Base-by-base conservation (phyloP, 2,888 invertebrate species). In the Arge pagana region DNA sequence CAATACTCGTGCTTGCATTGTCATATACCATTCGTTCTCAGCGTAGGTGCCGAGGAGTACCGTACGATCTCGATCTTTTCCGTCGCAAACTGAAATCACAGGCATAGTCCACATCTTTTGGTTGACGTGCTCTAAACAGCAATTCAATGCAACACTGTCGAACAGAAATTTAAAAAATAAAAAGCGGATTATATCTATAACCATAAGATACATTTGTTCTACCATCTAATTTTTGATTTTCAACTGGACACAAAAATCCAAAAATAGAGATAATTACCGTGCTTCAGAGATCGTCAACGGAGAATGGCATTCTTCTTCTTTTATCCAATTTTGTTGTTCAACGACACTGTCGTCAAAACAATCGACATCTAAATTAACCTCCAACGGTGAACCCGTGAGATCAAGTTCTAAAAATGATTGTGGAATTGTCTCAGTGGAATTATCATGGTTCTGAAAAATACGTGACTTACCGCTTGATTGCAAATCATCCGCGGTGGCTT, bases 321-420 rank as follows among this genome's bases (percentile, higher is more conserved):
- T 63, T 4, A 31, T 42, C 67, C 67, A 70, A 57, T 62, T 61
- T 10, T 53, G 56, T 18, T 53, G 61, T 4, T 50, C 18, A 2
- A 59, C 16, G 11, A 62, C 48, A 0, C 60, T 63, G 13, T 66
- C 58, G 3, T 67, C 60, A 8, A 67, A 59, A 15, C 55, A 52
- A 16, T 53, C 60, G 4, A 61, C 61, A 0, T 40, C 55, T 23
- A 68, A 70, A 0, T 68, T 64, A 45, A 64, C 67, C 13, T 59
- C 37, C 41, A 70, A 42, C 16, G 70, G 70, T 10, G 65, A 66
- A 11, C 70, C 70, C 15, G 66, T 70, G 5, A 66, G 33, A 21
- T 70, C 66, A 7, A 58, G 48, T 21, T 48, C 61, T 61, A 11
- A 30, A 52, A 31, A 31, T 51, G 52, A 18, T 52, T 19, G 28